Evolutionary conservation across 2,797 vertebrate species (phyloP).

Genomic region (Scarus forsteni): DNA sequence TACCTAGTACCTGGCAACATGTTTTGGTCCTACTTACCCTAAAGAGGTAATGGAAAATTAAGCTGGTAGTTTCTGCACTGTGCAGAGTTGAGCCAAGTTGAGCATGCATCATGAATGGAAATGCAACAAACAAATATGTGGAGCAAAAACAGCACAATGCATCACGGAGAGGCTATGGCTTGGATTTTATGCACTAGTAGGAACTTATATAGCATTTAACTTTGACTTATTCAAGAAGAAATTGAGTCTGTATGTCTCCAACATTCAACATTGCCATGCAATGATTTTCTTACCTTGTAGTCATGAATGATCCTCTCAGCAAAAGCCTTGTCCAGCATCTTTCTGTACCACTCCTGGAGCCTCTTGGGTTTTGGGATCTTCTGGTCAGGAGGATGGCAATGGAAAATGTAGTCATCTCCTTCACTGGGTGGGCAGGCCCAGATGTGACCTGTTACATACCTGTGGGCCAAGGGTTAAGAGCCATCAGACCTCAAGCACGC

Average conservation of each 20-base stretch:
- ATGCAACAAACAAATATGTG: too few species aligned
- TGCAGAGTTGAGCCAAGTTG: too few species aligned
- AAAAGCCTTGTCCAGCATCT: conserved; percentile 99
- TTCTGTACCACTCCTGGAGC: conserved; percentile 98
- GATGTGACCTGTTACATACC: conserved; percentile 97
- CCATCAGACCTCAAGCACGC: conserved; percentile 10
- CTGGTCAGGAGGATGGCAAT: conserved; percentile 97
- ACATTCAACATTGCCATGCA: background rate
- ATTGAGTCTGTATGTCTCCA: background rate
- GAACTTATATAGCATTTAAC: too few species aligned
- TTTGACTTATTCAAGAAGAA: too few species aligned
- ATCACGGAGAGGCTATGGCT: too few species aligned
- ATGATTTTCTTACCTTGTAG: conserved; percentile 90
- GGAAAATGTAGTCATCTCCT: conserved; percentile 99
- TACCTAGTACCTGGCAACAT: too few species aligned
- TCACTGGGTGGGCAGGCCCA: conserved; percentile 99
- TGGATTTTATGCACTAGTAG: too few species aligned
- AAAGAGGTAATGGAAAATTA: too few species aligned
- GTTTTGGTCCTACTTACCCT: too few species aligned
- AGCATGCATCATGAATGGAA: too few species aligned
- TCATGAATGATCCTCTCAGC: conserved; percentile 97
- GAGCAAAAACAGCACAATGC: too few species aligned
- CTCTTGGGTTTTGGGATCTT: conserved; percentile 99
- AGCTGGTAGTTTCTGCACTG: too few species aligned
- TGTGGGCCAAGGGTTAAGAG: conserved; percentile 57